Evolutionary conservation across 30 jellyfish, hydroid and myxozoan genomes (phyloP).

Genomic region (Aurelia aurita complex sp. Pacific): DNA sequence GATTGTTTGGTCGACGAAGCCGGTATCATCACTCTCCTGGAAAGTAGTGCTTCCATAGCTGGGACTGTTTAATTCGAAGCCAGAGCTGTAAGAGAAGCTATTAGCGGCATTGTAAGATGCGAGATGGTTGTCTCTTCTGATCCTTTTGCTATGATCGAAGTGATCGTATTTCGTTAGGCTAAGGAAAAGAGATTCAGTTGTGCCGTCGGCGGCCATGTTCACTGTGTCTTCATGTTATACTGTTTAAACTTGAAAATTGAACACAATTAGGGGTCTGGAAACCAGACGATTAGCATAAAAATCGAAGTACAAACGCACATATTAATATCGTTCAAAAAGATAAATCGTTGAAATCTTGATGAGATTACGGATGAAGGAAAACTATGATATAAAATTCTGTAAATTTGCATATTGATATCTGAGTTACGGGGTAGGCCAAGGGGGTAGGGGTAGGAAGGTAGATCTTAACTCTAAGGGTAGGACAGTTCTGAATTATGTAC

Average conservation of each 20-base stretch:
- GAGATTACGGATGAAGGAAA: too few species aligned
- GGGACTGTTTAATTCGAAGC: constrained; percentile 76
- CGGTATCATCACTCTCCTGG: constrained; percentile 58
- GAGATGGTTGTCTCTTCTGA: constrained; percentile 59
- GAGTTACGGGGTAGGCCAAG: too few species aligned
- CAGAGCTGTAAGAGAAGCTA: constrained; percentile 89
- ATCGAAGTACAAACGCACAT: background rate
- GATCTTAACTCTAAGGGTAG: too few species aligned
- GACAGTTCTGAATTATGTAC: too few species aligned
- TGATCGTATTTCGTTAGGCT: constrained; percentile 39
- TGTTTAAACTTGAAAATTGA: constrained; percentile 29
- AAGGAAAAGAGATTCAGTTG: constrained; percentile 72
- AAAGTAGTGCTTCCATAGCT: constrained; percentile 11
- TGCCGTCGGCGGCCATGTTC: constrained; percentile 74
- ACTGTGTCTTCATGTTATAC: constrained; percentile 63
- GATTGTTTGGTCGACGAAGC: constrained; percentile 44
- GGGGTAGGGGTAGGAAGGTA: too few species aligned
- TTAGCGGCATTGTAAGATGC: constrained; percentile 41
- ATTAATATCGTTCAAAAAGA: too few species aligned
- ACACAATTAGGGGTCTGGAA: constrained; percentile 62
- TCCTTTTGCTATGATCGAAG: constrained; percentile 45
- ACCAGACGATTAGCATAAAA: constrained; percentile 73
- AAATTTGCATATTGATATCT: too few species aligned
- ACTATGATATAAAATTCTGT: too few species aligned
- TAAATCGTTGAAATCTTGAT: too few species aligned